These are phyloP conservation scores for Scaptomyza tumidula DNA, from an alignment of 2,888 invertebrate species.

Conservation along the genomic window DNA sequence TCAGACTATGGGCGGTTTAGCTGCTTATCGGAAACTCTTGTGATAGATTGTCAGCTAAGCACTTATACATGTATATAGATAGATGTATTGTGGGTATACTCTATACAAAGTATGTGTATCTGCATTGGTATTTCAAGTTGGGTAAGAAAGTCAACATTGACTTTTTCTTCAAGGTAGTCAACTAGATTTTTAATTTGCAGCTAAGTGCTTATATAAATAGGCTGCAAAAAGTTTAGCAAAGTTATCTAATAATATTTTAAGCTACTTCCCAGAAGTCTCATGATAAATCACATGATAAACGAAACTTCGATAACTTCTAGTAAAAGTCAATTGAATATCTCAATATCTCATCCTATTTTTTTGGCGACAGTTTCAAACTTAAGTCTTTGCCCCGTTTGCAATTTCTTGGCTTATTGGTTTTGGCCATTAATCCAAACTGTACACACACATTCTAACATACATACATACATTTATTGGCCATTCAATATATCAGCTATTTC, in stretches of 20 bases:
- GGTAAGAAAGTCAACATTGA: slow-evolving; percentile 35
- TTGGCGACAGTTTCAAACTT: too few relatives aligned
- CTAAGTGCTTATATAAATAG: too few relatives aligned
- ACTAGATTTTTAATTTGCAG: too few relatives aligned
- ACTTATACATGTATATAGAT: slow-evolving; percentile 34
- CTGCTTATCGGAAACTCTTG: slow-evolving; percentile 55
- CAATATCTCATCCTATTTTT: too few relatives aligned
- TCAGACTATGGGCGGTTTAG: slow-evolving; percentile 36
- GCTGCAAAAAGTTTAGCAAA: too few relatives aligned
- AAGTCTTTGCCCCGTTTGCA: slow-evolving; percentile 10
- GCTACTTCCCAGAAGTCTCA: too few relatives aligned
- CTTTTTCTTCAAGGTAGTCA: too few relatives aligned
- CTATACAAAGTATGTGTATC: slow-evolving; percentile 7
- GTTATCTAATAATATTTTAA: too few relatives aligned
- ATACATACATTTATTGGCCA: slow-evolving; percentile 26
- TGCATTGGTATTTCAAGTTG: slow-evolving; percentile 22
- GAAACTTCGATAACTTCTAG: neutral
- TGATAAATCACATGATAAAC: too few relatives aligned
- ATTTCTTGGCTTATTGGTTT: slow-evolving; percentile 27
- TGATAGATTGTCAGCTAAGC: slow-evolving; percentile 63
- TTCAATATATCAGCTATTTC: slow-evolving; percentile 36
- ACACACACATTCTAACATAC: neutral
- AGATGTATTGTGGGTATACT: too few relatives aligned
- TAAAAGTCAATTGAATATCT: neutral
- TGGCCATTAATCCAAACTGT: slow-evolving; percentile 14